Evolutionary conservation across 2,113 vertebrate genomes (phyloP), one percentile per base, ranked within the genome.

Genomic region (Neolamprologus caudopunctatus): DNA sequence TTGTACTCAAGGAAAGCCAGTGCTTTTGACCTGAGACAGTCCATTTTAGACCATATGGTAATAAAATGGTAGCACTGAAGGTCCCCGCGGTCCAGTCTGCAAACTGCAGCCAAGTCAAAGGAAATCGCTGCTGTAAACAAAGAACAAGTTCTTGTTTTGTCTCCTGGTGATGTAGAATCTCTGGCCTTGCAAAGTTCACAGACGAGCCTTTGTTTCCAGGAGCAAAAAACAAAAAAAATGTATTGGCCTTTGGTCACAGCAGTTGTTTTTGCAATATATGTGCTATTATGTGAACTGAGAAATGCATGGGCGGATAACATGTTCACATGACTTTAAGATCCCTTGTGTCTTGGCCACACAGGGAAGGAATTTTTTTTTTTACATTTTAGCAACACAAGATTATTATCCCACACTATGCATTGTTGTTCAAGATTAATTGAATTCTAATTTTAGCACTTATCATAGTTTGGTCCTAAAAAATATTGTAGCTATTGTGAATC

Each of bases 71-170:
- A 92, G 90, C 73, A 37, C 26, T 51, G 84, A 86, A 80, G 82
- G 82, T 94, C 90, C 85, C 92, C 13, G 83, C 3, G 83, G 92
- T 88, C 86, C 87, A 61, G 55, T 83, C 57, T 89, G 82, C 82
- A 91, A 92, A 87, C 85, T 84, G 89, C 73, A 51, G 90, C 92
- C 90, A 91, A 94, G 85, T 87, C 73, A 82, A 92, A 92, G 87
- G 89, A 94, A 95, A 94, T 54, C 85, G 85, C 87, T 83, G 92
- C 82, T 84, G 93, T 94, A 94, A 95, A 95, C 95, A 95, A 94
- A 92, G 93, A 92, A 82, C 33, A 17, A 82, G 80, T 81, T 93
- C 87, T 93, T 94, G 92, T 94, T 93, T 94, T 95, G 92, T 92
- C 89, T 90, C 85, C 85, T 88, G 84, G 83, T 80, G 58, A 85